These are phyloP conservation scores for Phenganax marumi DNA, from an alignment of 92 coral and sea anemone species.

Conservation along the genomic window DNA sequence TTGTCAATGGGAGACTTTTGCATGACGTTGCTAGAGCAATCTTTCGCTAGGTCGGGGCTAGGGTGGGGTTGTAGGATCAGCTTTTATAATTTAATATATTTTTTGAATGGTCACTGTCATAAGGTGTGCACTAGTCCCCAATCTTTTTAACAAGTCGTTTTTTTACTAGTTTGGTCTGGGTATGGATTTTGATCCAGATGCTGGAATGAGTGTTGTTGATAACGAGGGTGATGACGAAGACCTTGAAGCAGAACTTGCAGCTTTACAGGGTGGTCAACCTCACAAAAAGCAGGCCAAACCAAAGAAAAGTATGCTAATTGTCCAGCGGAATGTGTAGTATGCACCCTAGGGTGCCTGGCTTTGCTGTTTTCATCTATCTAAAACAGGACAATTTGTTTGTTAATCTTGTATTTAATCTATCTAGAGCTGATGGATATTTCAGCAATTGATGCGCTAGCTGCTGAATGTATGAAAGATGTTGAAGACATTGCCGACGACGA, in stretches of 20 bases:
- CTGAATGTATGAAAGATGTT: constrained; percentile 56
- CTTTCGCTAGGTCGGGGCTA: background rate
- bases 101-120: background rate
- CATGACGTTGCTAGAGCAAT: background rate
- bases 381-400: constrained; percentile 3
- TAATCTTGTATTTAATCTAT: background rate
- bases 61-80: too few species aligned
- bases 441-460: constrained; percentile 64
- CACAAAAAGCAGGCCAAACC: background rate
- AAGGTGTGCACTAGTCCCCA: too few species aligned
- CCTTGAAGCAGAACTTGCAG: constrained; percentile 95
- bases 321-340: too few species aligned
- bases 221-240: constrained; percentile 76
- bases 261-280: constrained; percentile 65
- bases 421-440: constrained; percentile 56
- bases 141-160: background rate
- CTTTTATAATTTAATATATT: background rate
- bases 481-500: constrained; percentile 69
- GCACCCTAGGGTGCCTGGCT: too few species aligned
- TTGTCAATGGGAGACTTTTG: background rate
- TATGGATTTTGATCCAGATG: constrained; percentile 60
- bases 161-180: constrained; percentile 40
- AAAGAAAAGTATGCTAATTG: constrained; percentile 20
- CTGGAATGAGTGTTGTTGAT: constrained; percentile 57
- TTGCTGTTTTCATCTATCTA: background rate